These are phyloP conservation scores for Megalops atlanticus DNA, from an alignment of 2,113 vertebrate species.

Conservation along the genomic window DNA sequence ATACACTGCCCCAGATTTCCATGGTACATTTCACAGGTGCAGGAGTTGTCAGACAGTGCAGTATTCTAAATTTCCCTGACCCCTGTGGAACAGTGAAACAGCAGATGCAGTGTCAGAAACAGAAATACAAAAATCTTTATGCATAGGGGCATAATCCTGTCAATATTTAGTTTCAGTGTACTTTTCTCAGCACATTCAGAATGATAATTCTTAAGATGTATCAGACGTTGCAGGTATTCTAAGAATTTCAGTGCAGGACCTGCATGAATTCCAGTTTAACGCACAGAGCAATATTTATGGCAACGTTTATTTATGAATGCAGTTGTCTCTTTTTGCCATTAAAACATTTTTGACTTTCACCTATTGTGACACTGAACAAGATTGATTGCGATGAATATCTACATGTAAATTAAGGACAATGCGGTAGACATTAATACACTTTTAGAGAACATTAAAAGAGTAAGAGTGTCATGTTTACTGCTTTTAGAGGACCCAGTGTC, in stretches of 20 bases:
- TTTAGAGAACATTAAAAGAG: background rate
- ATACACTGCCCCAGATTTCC: background rate
- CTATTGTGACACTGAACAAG: background rate
- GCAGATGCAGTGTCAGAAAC: background rate
- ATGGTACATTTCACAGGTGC: background rate
- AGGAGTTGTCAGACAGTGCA: background rate
- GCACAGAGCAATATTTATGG: background rate
- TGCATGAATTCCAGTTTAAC: background rate
- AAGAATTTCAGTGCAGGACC: background rate
- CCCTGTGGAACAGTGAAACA: background rate
- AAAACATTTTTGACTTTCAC: background rate
- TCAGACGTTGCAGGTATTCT: background rate
- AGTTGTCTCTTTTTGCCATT: background rate
- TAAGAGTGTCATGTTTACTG: background rate
- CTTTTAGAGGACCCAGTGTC: background rate
- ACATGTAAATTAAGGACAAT: too few relatives aligned
- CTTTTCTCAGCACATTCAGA: background rate
- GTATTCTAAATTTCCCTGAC: background rate
- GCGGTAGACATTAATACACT: background rate
- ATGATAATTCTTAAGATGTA: background rate
- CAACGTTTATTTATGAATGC: background rate
- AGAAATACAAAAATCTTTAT: background rate
- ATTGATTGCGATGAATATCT: background rate
- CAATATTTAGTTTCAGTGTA: background rate
- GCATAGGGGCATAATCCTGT: background rate